Base-by-base conservation (phyloP, 2,797 vertebrate species). In the Spatula clypeata region DNA sequence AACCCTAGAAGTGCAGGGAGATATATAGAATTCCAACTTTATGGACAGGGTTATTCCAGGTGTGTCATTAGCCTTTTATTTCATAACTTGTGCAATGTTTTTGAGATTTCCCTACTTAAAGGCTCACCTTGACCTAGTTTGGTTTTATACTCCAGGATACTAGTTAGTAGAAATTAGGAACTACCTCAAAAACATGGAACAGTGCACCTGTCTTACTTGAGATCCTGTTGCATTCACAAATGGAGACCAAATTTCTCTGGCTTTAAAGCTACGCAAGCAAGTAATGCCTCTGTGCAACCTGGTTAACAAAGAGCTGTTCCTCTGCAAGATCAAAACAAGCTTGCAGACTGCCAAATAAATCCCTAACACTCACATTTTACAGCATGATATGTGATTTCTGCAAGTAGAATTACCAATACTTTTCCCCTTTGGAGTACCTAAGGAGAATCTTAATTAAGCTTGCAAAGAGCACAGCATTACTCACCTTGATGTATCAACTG, bases 391-490 rank as follows among this genome's bases (percentile, higher is more conserved):
- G 3, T 11, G 26, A 84, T 32, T 93, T 69, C 66, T 73, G 66
- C 34, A 91, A 60, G 36, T 14, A 76, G 45, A 58, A 65, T 27
- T 45, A 62, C 54, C 86, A 86, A 21, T 8, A 17, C 1, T 75
- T 26, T 84, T 64, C 26, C 14, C 20, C 53, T 55, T 76, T 64
- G 31, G 5, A 73, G 42, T n/a, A 44, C 40, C 72, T 45, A 92
- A 36, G 51, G 54, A 84, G 80, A 84, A 86, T 21, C 74, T 75
- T 82, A 88, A 92, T 84, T 72, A 72, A 86, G 29, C 34, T 84
- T 88, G 51, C 61, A 66, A 84, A 74, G 36, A 75, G 40, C 57
- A 75, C 7, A 31, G 13, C 61, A 86, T 90, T 92, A 74, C 11
- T 93, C 76, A 88, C 61, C 62, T 88, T 83, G 65, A 86, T 45